These are phyloP conservation scores for Rhagium mordax DNA, from an alignment of 2,888 invertebrate species.

Conservation along the genomic window DNA sequence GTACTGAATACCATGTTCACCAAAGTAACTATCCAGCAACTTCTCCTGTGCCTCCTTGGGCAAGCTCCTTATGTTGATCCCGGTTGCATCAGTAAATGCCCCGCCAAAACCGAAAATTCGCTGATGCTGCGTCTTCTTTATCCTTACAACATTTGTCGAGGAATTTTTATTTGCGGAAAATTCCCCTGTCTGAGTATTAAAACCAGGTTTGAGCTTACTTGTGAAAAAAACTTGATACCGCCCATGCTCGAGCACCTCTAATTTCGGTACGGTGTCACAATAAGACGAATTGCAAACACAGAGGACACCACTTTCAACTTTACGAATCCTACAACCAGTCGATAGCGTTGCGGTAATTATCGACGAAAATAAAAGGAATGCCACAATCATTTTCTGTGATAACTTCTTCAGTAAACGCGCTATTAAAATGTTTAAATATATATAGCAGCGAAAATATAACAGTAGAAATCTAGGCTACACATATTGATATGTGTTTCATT, in stretches of 20 bases:
- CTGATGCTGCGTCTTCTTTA: slow-evolving; percentile 72
- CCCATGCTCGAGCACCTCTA: slow-evolving; percentile 35
- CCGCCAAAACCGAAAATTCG: slow-evolving; percentile 87
- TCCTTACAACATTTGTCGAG: slow-evolving; percentile 53
- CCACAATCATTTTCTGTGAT: not conserved
- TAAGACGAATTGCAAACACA: slow-evolving; percentile 69
- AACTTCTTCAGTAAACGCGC: not conserved
- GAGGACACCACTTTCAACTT: slow-evolving; percentile 53
- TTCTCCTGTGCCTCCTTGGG: slow-evolving; percentile 70
- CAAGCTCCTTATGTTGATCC: slow-evolving; percentile 79
- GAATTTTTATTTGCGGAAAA: slow-evolving; percentile 53
- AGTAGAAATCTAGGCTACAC: not conserved
- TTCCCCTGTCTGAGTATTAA: slow-evolving; percentile 69
- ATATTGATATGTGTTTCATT: not conserved
- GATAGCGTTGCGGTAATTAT: not conserved
- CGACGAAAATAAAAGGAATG: not conserved
- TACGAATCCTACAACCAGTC: slow-evolving; percentile 29
- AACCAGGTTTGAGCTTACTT: slow-evolving; percentile 72
- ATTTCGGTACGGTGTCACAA: slow-evolving; percentile 67
- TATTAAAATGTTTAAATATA: no score
- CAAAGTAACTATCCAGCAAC: slow-evolving; percentile 79
- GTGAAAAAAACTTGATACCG: slow-evolving; percentile 65
- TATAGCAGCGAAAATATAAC: no score
- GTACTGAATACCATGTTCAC: slow-evolving; percentile 75
- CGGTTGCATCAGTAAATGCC: slow-evolving; percentile 80